These are phyloP conservation scores for Lacerta bilineata DNA, from an alignment of 2,797 vertebrate species.

Conservation along the genomic window DNA sequence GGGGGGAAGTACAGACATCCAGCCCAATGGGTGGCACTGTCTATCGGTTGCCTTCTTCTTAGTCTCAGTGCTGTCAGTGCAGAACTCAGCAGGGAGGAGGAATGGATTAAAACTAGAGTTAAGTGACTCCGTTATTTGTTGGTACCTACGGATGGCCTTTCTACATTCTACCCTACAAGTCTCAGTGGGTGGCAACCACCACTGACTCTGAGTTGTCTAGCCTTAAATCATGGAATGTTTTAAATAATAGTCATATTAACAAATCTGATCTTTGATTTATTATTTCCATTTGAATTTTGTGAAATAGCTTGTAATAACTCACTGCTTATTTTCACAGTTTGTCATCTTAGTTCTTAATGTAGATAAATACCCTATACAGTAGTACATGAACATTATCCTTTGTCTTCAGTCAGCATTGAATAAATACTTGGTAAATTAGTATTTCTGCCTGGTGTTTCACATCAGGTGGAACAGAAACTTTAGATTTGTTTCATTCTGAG, in stretches of 20 bases:
- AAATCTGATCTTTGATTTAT: background rate
- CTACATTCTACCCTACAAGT: too few relatives aligned
- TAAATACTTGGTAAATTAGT: background rate
- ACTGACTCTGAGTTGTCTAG: background rate
- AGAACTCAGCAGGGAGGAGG: too few relatives aligned
- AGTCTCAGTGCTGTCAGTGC: too few relatives aligned
- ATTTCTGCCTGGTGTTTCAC: background rate
- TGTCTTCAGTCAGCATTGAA: background rate
- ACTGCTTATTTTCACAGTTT: background rate
- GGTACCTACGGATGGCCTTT: too few relatives aligned
- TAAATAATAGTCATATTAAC: background rate
- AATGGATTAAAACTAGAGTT: too few relatives aligned
- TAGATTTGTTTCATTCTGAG: background rate
- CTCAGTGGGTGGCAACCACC: too few relatives aligned
- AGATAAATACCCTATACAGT: background rate
- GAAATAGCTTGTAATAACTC: background rate
- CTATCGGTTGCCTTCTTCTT: too few relatives aligned
- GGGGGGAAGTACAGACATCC: too few relatives aligned
- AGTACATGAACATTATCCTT: background rate
- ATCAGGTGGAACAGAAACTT: background rate
- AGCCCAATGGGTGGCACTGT: too few relatives aligned
- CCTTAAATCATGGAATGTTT: background rate
- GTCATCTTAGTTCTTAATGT: background rate
- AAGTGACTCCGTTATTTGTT: too few relatives aligned
- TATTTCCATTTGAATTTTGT: slow-evolving; percentile 2